Percentiles rank a stretch among this genome's conserved stretches.
phyloP scores from a whole-genome alignment of 2,113 vertebrate genomes.

The Henicopernis longicauda region DNA sequence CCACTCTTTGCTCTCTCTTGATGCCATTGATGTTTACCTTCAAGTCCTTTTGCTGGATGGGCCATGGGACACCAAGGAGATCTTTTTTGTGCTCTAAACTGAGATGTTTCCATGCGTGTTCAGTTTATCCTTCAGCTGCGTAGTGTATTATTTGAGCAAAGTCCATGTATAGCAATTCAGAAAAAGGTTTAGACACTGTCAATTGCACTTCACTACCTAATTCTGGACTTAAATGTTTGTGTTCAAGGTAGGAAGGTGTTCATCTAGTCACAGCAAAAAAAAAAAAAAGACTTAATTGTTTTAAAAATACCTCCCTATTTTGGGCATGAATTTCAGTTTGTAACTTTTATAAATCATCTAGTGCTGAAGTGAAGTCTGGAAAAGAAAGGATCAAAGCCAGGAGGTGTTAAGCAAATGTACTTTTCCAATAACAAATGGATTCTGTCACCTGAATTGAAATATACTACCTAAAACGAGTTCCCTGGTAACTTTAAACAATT shows the following conservation, averaged over 20 bases:
- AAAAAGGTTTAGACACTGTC: neutral
- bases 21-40: neutral
- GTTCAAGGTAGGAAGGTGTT: neutral
- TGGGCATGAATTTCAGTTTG: neutral
- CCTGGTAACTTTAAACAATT: constrained; percentile 22
- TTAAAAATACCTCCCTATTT: neutral
- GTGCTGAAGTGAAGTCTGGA: neutral
- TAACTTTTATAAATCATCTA: neutral
- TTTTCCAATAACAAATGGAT: neutral
- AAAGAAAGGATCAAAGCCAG: neutral
- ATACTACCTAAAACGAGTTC: neutral
- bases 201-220: neutral
- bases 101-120: neutral
- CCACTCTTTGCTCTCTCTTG: neutral
- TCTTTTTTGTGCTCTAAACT: neutral
- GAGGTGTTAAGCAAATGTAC: neutral
- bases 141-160: neutral
- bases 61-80: neutral
- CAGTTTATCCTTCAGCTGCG: neutral
- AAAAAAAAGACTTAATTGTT: neutral
- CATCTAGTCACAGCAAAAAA: neutral
- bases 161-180: neutral
- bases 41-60: neutral
- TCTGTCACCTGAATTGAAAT: neutral
- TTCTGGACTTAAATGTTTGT: neutral